phyloP scores from a whole-genome alignment of 2,113 vertebrate species.

The Archocentrus centrarchus region DNA sequence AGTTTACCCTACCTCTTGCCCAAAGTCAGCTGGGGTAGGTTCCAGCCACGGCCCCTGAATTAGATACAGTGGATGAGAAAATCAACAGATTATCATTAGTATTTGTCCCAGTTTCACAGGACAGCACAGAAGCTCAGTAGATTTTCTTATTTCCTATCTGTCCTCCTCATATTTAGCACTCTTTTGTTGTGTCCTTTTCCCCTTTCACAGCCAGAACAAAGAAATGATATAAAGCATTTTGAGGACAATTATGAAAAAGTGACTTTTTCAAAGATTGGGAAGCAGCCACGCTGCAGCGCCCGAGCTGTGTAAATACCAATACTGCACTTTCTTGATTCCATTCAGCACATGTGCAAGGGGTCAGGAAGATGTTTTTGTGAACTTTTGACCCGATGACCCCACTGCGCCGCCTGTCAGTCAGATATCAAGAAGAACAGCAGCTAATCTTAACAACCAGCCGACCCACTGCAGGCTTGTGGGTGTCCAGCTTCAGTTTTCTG shows the following conservation, averaged over 20 bases:
- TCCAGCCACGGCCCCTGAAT: background rate
- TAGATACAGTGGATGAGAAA: background rate
- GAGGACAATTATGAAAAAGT: background rate
- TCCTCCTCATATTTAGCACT: background rate
- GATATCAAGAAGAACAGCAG: slow-evolving; percentile 51
- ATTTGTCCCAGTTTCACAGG: background rate
- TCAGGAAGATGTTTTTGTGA: slow-evolving; percentile 31
- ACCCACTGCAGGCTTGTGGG: slow-evolving; percentile 1
- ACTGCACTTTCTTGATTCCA: background rate
- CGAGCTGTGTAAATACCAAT: background rate
- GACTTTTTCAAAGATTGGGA: slow-evolving; percentile 2
- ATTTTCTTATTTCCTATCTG: background rate
- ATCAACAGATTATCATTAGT: too few relatives aligned
- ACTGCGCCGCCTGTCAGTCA: background rate
- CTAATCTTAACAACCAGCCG: slow-evolving; percentile 14
- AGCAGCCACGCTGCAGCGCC: background rate
- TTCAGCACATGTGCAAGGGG: background rate
- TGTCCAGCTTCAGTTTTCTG: slow-evolving; percentile 25
- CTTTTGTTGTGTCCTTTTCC: background rate
- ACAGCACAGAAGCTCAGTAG: background rate
- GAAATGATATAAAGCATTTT: background rate
- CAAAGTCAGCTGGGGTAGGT: background rate
- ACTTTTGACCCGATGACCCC: background rate
- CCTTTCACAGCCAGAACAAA: background rate
- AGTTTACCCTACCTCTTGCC: background rate